Evolutionary conservation across 2,888 invertebrate genomes (phyloP).

Genomic region (Tolmerus cingulatus): DNA sequence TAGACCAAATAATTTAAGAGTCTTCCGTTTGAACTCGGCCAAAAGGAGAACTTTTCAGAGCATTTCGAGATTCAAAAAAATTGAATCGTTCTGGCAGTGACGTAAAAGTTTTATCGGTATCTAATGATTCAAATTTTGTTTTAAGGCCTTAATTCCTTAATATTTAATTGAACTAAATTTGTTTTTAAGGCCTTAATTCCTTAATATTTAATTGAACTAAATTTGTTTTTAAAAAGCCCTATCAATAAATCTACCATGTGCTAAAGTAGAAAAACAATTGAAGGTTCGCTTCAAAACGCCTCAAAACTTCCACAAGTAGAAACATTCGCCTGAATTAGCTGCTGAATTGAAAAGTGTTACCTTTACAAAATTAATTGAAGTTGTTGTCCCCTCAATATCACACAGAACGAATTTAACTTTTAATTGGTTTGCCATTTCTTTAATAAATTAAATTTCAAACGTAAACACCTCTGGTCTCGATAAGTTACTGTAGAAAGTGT

Average conservation of each 20-base stretch:
- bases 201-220: neutral
- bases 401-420: slow-evolving; percentile 63
- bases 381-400: slow-evolving; percentile 79
- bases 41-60: neutral
- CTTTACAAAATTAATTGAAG: slow-evolving; percentile 76
- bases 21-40: neutral
- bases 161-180: neutral
- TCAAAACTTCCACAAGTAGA: no score
- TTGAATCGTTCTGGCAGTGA: neutral
- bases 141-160: neutral
- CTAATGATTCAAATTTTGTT: neutral
- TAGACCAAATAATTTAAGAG: no score
- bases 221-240: neutral
- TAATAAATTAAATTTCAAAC: neutral
- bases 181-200: neutral
- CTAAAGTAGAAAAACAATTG: no score
- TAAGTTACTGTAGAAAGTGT: no score
- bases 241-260: neutral
- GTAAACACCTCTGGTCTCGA: neutral
- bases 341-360: slow-evolving; percentile 55
- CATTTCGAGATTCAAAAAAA: neutral
- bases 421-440: neutral
- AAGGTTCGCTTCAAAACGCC: no score
- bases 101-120: neutral
- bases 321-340: no score